Evolutionary conservation across 2,113 vertebrate species (phyloP).

Genomic region (Eptesicus fuscus): DNA sequence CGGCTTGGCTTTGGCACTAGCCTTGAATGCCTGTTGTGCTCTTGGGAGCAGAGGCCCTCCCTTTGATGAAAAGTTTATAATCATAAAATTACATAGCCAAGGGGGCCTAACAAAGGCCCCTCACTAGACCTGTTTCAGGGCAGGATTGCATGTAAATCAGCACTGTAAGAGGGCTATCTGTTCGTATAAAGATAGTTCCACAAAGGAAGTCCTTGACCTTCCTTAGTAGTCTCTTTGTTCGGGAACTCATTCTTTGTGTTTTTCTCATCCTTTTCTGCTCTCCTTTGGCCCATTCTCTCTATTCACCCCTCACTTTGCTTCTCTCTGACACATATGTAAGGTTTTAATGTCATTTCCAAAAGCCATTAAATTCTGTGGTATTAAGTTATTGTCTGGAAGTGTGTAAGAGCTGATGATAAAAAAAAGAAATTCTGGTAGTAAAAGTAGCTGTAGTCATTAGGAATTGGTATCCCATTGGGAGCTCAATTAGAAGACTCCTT

Average conservation of each 20-base stretch:
- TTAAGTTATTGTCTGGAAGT: background rate
- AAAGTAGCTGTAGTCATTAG: background rate
- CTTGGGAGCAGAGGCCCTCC: background rate
- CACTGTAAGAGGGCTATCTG: background rate
- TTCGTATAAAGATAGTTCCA: background rate
- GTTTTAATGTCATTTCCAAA: slow-evolving; percentile 24
- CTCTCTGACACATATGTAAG: background rate
- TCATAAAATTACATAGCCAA: slow-evolving; percentile 5
- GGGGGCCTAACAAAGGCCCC: background rate
- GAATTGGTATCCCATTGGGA: background rate
- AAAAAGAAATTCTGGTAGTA: background rate
- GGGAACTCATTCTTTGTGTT: slow-evolving; percentile 23
- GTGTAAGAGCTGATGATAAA: background rate
- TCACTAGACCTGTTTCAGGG: background rate
- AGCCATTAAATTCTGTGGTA: background rate
- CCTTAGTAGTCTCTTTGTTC: background rate
- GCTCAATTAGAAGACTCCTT: background rate
- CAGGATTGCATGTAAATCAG: background rate
- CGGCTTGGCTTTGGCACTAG: slow-evolving; percentile 18
- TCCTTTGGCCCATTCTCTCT: background rate
- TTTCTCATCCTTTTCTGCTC: slow-evolving; percentile 14
- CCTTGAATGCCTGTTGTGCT: slow-evolving; percentile 3
- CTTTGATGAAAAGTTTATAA: slow-evolving; percentile 37
- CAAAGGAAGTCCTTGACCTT: background rate
- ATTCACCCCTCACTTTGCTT: background rate